Percentiles rank a stretch among this genome's conserved stretches.
Conservation (phyloP, 1,140 invertebrate species). For the Hyles vespertilio region DNA sequence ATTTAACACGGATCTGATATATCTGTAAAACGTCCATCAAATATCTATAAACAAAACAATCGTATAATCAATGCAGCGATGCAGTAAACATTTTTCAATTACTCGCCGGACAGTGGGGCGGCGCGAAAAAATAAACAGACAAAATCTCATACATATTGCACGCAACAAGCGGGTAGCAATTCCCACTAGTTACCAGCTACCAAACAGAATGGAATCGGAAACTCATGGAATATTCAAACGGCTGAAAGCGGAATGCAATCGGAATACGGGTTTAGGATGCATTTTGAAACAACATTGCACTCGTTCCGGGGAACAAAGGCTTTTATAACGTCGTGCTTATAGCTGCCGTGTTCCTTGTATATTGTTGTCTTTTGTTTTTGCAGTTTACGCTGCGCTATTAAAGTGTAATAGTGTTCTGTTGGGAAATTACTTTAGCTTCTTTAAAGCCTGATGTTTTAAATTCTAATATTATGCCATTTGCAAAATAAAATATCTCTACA, state of each 20-base stretch:
- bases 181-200: constrained; percentile 48
- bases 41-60: neutral
- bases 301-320: constrained; percentile 30
- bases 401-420: neutral
- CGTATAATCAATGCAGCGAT: constrained; percentile 14
- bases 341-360: constrained; percentile 16
- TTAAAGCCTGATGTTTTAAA: too few species aligned
- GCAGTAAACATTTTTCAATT: constrained; percentile 50
- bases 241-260: constrained; percentile 56
- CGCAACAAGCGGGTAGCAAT: constrained; percentile 53
- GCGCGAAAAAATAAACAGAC: constrained; percentile 53
- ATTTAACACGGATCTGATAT: too few species aligned
- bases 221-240: constrained; percentile 56
- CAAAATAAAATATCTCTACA: too few species aligned
- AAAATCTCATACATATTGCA: constrained; percentile 64
- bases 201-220: constrained; percentile 33
- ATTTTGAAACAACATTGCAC: constrained; percentile 26
- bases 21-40: too few species aligned
- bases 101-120: constrained; percentile 36
- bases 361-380: constrained; percentile 7
- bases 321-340: constrained; percentile 36
- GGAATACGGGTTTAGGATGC: constrained; percentile 43
- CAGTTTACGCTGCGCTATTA: constrained; percentile 3
- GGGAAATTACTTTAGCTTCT: too few species aligned
- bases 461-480: too few species aligned